Percentiles rank a stretch among this genome's conserved stretches.
Conservation (phyloP, 2,888 invertebrate species). For the Thereva unica region DNA sequence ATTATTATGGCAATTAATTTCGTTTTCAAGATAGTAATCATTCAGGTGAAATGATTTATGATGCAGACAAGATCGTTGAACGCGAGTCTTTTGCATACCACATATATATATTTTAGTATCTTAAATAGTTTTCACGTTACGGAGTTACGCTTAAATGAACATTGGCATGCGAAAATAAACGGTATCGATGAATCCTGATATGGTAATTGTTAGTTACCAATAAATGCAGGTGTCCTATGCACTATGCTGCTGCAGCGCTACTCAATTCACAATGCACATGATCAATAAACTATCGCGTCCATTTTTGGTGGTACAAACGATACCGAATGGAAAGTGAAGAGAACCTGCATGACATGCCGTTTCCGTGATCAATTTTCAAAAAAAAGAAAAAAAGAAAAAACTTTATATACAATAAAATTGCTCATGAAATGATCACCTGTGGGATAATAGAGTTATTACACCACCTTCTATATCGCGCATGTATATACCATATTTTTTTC, state of each 20-base stretch:
- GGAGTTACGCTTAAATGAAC: too few relatives aligned
- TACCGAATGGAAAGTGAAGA: too few relatives aligned
- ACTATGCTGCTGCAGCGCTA: too few relatives aligned
- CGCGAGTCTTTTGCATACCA: not conserved
- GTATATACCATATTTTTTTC: not conserved
- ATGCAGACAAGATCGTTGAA: constrained; percentile 10
- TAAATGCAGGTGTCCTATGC: too few relatives aligned
- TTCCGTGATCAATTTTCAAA: constrained; percentile 9
- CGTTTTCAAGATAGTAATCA: constrained; percentile 12
- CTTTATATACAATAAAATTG: constrained; percentile 9
- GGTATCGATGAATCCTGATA: too few relatives aligned
- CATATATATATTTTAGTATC: constrained; percentile 21
- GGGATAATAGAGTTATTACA: constrained; percentile 30
- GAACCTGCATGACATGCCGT: too few relatives aligned
- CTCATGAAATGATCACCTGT: constrained; percentile 5
- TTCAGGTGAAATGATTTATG: constrained; percentile 14
- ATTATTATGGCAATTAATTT: constrained; percentile 30
- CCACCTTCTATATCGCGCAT: constrained; percentile 6
- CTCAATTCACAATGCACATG: too few relatives aligned
- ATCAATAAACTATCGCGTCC: too few relatives aligned
- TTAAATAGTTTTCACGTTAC: not conserved
- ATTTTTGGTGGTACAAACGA: too few relatives aligned
- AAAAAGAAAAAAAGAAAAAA: too few relatives aligned
- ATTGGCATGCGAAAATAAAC: not conserved
- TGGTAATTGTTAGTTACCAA: not conserved